Conservation (phyloP, 2,797 vertebrate genomes). For the Sebastes umbrosus region DNA sequence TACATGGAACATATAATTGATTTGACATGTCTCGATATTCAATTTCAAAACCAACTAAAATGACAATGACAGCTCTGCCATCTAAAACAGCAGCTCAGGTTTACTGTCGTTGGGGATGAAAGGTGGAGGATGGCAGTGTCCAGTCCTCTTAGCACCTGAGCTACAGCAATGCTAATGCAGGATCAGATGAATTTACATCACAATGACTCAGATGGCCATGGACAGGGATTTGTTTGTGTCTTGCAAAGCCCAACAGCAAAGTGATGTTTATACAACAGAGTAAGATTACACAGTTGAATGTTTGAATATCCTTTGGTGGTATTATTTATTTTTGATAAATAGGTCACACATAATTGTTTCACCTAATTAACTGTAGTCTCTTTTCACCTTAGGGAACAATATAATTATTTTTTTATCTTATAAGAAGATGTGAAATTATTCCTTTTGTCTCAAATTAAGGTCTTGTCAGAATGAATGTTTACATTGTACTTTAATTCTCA, state of each 20-base stretch:
- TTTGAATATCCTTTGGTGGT: background rate
- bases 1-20: background rate
- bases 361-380: background rate
- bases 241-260: background rate
- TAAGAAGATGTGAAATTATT: background rate
- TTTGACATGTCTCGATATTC: background rate
- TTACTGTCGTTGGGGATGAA: background rate
- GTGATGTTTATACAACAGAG: background rate
- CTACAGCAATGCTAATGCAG: slow-evolving; percentile 23
- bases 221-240: slow-evolving; percentile 4
- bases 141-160: background rate
- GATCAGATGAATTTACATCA: slow-evolving; percentile 40
- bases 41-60: background rate
- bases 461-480: background rate
- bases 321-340: background rate
- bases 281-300: background rate
- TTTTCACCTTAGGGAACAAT: slow-evolving; percentile 1
- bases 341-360: background rate
- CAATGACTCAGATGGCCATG: background rate
- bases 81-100: background rate
- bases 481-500: background rate
- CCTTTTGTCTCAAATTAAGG: background rate
- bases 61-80: background rate
- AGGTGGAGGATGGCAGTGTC: background rate
- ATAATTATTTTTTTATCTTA: background rate